A percentile compares a stretch with the other conserved stretches of the same genome.
phyloP scores from a whole-genome alignment of 37 sponge, comb jelly and placozoan species.

The Petrosia ficiformis region DNA sequence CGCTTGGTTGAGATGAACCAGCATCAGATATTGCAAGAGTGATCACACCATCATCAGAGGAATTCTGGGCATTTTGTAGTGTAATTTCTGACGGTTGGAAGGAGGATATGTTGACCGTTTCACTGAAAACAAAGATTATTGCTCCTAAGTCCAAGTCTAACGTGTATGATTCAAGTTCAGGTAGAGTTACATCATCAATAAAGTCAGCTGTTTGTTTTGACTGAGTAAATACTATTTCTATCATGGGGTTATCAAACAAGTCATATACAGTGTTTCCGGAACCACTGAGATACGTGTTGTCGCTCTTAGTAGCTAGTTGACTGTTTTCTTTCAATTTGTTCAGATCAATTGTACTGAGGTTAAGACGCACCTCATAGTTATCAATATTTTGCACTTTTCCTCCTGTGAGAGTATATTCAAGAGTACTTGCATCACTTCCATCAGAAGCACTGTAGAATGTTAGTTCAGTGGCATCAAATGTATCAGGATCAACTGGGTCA shows the following conservation, averaged over 20 bases:
- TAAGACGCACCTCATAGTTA: conserved; percentile 37
- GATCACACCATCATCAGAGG: neutral
- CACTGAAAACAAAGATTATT: conserved; percentile 66
- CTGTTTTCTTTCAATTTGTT: conserved; percentile 53
- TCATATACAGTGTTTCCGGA: conserved; percentile 53
- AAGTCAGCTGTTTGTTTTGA: conserved; percentile 38
- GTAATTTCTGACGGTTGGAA: conserved; percentile 35
- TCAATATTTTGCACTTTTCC: conserved; percentile 29
- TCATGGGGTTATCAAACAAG: conserved; percentile 50
- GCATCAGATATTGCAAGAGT: conserved; percentile 12
- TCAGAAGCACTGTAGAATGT: conserved; percentile 50
- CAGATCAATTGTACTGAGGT: conserved; percentile 41
- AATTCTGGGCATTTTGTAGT: conserved; percentile 58
- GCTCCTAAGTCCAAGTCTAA: conserved; percentile 69
- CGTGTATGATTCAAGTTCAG: conserved; percentile 41
- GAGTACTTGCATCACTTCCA: conserved; percentile 16
- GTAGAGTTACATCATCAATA: conserved; percentile 61
- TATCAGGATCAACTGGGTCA: conserved; percentile 71
- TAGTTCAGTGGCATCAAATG: conserved; percentile 48
- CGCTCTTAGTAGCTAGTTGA: conserved; percentile 23
- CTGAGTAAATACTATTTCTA: conserved; percentile 45
- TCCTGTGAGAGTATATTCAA: conserved; percentile 52
- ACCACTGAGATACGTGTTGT: conserved; percentile 50
- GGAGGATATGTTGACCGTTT: conserved; percentile 63
- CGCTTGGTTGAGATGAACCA: conserved; percentile 33